A percentile compares a stretch with the other conserved stretches of the same genome.
These are phyloP conservation scores for Archips xylosteana DNA, from an alignment of 2,888 invertebrate genomes.

Conservation along the genomic window DNA sequence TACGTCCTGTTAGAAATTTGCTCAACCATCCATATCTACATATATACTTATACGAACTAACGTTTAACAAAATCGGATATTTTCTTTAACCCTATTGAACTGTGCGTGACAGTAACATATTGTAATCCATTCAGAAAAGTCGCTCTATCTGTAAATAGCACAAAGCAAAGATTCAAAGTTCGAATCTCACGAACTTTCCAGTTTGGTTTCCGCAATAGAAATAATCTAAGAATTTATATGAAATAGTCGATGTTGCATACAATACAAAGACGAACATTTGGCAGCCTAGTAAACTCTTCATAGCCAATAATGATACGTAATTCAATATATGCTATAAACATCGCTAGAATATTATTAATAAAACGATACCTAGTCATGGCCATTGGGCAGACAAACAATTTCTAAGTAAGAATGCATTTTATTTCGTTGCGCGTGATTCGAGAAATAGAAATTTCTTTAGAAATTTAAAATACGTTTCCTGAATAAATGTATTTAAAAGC, in stretches of 20 bases:
- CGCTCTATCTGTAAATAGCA: background rate
- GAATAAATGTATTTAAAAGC: background rate
- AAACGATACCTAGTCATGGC: background rate
- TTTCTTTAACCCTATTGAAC: background rate
- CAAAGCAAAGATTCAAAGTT: constrained; percentile 8
- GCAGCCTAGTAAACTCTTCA: background rate
- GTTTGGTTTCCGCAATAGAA: background rate
- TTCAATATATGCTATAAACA: background rate
- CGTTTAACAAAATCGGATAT: constrained; percentile 1
- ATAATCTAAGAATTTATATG: background rate
- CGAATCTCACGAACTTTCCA: background rate
- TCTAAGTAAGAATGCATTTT: background rate
- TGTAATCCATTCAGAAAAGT: constrained; percentile 13
- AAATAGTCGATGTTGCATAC: background rate
- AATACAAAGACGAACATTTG: background rate
- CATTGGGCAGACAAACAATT: background rate
- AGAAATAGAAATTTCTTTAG: background rate
- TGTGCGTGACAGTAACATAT: constrained; percentile 9
- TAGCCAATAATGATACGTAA: background rate
- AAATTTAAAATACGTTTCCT: background rate
- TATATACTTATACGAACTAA: constrained; percentile 29
- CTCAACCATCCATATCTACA: constrained; percentile 16
- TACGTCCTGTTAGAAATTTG: constrained; percentile 45
- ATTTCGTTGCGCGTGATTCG: background rate
- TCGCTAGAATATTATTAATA: background rate